Evolutionary conservation across 1,140 invertebrate genomes (phyloP).

Genomic region (Chionoecetes opilio): DNA sequence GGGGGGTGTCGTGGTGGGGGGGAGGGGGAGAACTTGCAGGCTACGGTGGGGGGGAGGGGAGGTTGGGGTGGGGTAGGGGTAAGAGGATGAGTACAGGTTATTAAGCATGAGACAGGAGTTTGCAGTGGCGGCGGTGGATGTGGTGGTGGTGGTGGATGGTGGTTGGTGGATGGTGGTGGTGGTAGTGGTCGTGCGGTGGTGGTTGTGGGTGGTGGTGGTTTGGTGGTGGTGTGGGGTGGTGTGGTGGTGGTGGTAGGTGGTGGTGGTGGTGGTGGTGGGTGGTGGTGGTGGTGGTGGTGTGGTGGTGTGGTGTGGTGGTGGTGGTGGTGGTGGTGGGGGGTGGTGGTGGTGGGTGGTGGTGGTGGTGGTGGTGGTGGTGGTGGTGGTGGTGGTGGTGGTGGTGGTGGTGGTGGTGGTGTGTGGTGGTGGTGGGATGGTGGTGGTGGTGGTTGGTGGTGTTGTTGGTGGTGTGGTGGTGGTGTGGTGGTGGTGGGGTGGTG

Average conservation of each 20-base stretch:
- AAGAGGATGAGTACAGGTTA: conserved; percentile 16
- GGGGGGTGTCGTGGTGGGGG: background rate
- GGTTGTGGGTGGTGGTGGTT: background rate
- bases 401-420: background rate
- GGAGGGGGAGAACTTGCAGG: background rate
- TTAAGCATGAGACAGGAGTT: background rate
- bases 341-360: background rate
- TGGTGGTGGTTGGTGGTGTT: too few species aligned
- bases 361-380: background rate
- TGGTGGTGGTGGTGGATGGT: background rate
- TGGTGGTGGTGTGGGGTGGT: background rate
- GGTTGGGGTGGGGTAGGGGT: background rate
- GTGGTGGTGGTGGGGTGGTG: background rate
- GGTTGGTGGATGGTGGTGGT: background rate
- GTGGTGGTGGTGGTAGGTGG: too few species aligned
- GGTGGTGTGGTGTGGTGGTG: too few species aligned
- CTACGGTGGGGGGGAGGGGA: background rate
- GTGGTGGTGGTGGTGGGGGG: background rate
- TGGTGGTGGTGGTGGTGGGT: too few species aligned
- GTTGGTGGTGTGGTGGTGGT: background rate
- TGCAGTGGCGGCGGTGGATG: background rate
- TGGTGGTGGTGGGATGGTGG: too few species aligned
- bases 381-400: background rate
- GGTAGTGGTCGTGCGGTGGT: background rate
- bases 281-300: too few species aligned